Evolutionary conservation across 2,888 invertebrate species (phyloP), one percentile per base, ranked within the genome.

Genomic region (Amphipyra berbera): DNA sequence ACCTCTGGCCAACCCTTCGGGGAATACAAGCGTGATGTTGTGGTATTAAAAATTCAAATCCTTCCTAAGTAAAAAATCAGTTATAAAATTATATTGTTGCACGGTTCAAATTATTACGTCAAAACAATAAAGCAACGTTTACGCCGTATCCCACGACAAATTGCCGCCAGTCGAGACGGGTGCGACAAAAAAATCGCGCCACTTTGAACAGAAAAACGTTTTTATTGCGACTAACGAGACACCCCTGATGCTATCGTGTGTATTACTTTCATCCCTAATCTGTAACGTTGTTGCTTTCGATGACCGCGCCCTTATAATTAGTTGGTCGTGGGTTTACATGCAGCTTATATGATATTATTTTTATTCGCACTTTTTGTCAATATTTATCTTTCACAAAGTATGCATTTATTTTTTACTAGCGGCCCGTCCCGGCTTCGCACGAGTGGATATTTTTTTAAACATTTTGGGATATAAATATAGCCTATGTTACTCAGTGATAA

Each of bases 191-290:
- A 94, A 94, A 90, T 94, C 86, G 93, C 93, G 89, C 88, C 87
- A 89, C 79, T 86, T 88, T 83, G 68, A 62, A 75, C 66, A 86
- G 79, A 91, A 92, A 93, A 92, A 90, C 81, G 69, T 79, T 89
- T 94, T 93, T 92, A 94, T 93, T 93, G 89, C 88, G 83, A 76
- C 88, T 91, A 93, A 94, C 93, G 88, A 92, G 90, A 75, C 85
- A 87, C 84, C 88, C 90, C 88, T 77, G 93, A 94, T 93, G 87
- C 82, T 94, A 94, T 94, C 93, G 82, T 68, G 57, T 82, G 89
- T 93, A 94, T 94, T 93, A 93, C 92, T 94, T 94, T 93, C 94
- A 93, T 90, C 92, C 92, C 90, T 90, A 91, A 92, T 91, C 88
- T 82, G 81, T 82, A 84, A 88, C 79, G 12, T 66, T 84, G 88